Conservation (phyloP, 2,113 vertebrate genomes). For the Gopherus flavomarginatus region DNA sequence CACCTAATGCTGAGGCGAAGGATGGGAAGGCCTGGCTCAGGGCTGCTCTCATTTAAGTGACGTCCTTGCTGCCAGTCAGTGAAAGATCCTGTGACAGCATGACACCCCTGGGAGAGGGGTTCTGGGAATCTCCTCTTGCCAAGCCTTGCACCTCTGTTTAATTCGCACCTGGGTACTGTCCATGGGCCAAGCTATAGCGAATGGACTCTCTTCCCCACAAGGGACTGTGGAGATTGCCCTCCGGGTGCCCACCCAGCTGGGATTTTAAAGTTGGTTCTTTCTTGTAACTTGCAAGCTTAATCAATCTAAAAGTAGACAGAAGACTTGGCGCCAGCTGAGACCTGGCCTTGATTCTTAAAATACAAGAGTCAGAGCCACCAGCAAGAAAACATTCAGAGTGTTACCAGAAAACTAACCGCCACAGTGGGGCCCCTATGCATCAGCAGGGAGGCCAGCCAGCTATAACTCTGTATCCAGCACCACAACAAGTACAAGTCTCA, state of each 20-base stretch:
- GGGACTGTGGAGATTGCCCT: no score
- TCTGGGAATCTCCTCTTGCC: not conserved
- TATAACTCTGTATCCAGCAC: no score
- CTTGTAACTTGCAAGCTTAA: not conserved
- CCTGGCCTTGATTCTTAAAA: no score
- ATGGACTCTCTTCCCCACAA: not conserved
- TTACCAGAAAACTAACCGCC: not conserved
- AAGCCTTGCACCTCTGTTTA: not conserved
- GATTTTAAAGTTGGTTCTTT: not conserved
- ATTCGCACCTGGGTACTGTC: not conserved
- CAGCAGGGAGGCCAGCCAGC: no score
- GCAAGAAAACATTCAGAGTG: not conserved
- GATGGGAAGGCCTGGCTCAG: not conserved
- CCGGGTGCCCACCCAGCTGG: not conserved
- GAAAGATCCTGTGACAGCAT: not conserved
- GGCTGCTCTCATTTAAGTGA: not conserved
- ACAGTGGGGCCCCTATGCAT: no score
- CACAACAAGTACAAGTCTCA: not conserved
- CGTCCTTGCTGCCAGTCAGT: not conserved
- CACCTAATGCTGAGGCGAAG: not conserved
- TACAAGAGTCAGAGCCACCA: not conserved
- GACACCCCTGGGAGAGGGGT: not conserved
- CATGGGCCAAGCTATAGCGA: not conserved
- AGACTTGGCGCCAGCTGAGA: not conserved
- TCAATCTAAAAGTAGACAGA: not conserved